phyloP scores from a whole-genome alignment of 1,140 invertebrate genomes.

The Danaus melanippus region DNA sequence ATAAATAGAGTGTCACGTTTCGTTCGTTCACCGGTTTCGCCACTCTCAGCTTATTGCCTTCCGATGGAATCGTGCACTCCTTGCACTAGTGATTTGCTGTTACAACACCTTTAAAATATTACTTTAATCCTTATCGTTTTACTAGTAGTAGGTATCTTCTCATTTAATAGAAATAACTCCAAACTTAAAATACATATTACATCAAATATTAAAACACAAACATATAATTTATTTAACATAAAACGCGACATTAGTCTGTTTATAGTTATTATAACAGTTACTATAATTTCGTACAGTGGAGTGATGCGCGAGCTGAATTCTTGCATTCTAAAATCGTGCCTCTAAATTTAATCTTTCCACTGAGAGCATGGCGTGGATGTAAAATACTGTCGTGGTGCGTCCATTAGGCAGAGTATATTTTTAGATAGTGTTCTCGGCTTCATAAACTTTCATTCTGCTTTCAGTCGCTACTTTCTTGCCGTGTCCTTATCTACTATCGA shows the following conservation, averaged over 20 bases:
- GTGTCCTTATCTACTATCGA: constrained; percentile 10
- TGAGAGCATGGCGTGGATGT: constrained; percentile 43
- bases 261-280: too few relatives aligned
- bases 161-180: too few relatives aligned
- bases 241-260: too few relatives aligned
- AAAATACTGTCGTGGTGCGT: constrained; percentile 59
- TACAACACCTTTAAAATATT: constrained; percentile 19
- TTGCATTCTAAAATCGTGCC: constrained; percentile 55
- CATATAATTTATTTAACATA: too few relatives aligned
- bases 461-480: constrained; percentile 29
- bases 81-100: constrained; percentile 29
- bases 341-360: constrained; percentile 63
- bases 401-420: constrained; percentile 65
- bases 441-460: constrained; percentile 45
- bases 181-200: too few relatives aligned
- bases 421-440: constrained; percentile 46
- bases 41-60: constrained; percentile 54
- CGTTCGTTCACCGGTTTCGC: constrained; percentile 59
- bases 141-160: too few relatives aligned
- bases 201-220: too few relatives aligned
- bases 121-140: too few relatives aligned
- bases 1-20: constrained; percentile 64
- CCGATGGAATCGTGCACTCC: constrained; percentile 33
- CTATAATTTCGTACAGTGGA: constrained; percentile 17
- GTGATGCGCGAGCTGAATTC: constrained; percentile 30